phyloP scores from a whole-genome alignment of 2,797 vertebrate genomes.

The Knipowitschia caucasica region DNA sequence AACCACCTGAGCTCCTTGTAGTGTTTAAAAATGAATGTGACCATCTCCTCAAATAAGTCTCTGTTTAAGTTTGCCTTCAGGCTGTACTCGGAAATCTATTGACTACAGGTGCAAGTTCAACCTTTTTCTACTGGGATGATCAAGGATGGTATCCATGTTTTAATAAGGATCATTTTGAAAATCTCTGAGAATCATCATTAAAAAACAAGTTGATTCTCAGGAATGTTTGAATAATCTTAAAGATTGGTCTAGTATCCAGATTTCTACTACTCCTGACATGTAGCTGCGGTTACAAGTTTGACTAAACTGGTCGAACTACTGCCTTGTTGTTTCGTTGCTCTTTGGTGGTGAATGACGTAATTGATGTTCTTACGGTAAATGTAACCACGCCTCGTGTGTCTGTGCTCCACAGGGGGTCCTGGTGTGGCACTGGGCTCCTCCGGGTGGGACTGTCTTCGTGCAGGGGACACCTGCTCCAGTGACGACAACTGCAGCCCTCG shows the following conservation, averaged over 20 bases:
- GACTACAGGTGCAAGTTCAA: neutral
- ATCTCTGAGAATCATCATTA: no score
- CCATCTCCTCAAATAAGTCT: neutral
- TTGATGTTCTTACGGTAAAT: neutral
- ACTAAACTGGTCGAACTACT: neutral
- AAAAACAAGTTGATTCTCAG: no score
- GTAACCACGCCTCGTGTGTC: neutral
- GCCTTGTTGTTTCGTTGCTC: neutral
- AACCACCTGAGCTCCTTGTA: neutral
- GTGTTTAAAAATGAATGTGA: neutral
- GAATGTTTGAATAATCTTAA: no score
- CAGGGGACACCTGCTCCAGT: slow-evolving; percentile 85
- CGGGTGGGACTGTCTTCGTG: slow-evolving; percentile 84
- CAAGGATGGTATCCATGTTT: neutral
- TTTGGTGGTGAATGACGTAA: neutral
- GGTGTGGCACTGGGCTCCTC: slow-evolving; percentile 53
- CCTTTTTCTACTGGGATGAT: neutral
- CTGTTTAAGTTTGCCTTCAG: neutral
- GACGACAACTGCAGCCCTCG: slow-evolving; percentile 88
- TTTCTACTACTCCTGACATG: no score
- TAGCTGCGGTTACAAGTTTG: neutral
- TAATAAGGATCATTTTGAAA: no score
- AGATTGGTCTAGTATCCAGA: no score
- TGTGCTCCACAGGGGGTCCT: slow-evolving; percentile 71
- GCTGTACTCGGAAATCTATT: neutral